These are phyloP conservation scores for Neogale vison DNA, from an alignment of 2,113 vertebrate genomes.

Conservation along the genomic window DNA sequence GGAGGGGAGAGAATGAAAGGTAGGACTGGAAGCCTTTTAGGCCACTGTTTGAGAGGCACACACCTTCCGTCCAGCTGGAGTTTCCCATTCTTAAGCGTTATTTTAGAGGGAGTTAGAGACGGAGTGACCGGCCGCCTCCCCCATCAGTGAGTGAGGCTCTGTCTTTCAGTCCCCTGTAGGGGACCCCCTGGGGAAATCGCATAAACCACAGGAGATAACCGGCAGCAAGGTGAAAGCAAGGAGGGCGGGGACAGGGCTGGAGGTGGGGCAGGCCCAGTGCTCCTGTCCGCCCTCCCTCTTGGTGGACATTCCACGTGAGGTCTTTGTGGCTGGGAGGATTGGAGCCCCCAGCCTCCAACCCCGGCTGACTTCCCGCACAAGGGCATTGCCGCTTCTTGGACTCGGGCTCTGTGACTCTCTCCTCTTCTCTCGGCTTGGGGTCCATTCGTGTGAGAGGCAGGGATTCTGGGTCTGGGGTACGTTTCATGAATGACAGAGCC, in stretches of 20 bases:
- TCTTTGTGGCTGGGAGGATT: background rate
- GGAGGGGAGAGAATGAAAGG: background rate
- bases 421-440: background rate
- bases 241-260: background rate
- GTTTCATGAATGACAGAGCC: background rate
- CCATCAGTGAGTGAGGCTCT: background rate
- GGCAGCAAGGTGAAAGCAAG: background rate
- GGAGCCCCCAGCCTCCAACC: background rate
- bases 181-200: background rate
- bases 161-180: too few relatives aligned
- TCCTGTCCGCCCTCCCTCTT: background rate
- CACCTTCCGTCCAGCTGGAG: background rate
- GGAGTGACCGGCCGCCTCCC: background rate
- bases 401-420: background rate
- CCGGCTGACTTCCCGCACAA: too few relatives aligned
- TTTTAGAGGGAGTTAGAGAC: background rate
- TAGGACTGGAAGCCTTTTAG: background rate
- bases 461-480: background rate
- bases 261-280: accelerated
- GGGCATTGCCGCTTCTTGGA: background rate
- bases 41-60: background rate
- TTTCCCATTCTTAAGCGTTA: background rate
- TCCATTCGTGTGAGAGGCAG: background rate
- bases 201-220: background rate
- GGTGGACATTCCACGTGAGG: accelerated